Conservation (phyloP, 2,888 invertebrate genomes). For the Ceratothoa steindachneri region DNA sequence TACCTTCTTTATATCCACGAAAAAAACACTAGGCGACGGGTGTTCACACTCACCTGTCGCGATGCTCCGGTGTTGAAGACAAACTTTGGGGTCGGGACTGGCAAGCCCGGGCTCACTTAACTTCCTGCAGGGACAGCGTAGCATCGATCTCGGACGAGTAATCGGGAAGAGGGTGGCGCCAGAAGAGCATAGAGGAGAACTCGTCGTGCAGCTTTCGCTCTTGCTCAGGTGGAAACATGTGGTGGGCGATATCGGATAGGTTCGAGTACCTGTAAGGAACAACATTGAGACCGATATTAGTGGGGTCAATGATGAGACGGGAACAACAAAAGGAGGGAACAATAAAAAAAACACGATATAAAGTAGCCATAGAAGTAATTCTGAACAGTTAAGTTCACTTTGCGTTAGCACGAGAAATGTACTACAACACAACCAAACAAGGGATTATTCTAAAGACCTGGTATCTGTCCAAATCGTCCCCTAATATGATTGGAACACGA, state of each 20-base stretch:
- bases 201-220: slow-evolving; percentile 58
- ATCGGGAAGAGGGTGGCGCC: slow-evolving; percentile 80
- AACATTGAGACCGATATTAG: not conserved
- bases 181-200: slow-evolving; percentile 84
- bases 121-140: not conserved
- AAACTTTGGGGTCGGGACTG: too few relatives aligned
- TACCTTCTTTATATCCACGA: too few relatives aligned
- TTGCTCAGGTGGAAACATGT: slow-evolving; percentile 79
- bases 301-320: not conserved
- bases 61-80: too few relatives aligned
- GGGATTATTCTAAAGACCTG: too few relatives aligned
- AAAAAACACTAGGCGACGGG: too few relatives aligned
- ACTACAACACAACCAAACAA: too few relatives aligned
- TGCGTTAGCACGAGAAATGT: too few relatives aligned
- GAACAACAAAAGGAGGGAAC: not conserved
- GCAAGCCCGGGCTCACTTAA: not conserved
- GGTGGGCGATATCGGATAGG: slow-evolving; percentile 91
- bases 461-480: too few relatives aligned
- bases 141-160: slow-evolving; percentile 50
- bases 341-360: not conserved
- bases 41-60: too few relatives aligned
- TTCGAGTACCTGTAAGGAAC: slow-evolving; percentile 75
- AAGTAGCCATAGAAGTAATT: not conserved
- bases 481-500: too few relatives aligned
- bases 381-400: too few relatives aligned